Evolutionary conservation across 2,113 vertebrate species (phyloP), one percentile per base, ranked within the genome.

Genomic region (Puntigrus tetrazona): DNA sequence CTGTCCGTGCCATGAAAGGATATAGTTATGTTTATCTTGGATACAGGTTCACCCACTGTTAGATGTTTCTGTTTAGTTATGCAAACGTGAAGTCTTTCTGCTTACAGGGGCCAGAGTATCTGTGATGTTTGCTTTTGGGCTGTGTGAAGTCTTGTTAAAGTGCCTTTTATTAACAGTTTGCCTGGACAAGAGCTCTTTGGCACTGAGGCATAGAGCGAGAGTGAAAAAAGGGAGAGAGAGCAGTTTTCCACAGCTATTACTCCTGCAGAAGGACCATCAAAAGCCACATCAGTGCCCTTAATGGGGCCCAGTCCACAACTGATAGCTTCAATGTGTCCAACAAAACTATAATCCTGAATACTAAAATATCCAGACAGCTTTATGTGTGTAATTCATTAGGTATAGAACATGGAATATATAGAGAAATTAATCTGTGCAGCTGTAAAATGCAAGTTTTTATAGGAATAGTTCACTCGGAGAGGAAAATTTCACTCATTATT

Each of bases 111-210:
- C 73, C 74, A 47, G 78, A 87, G 78, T 78, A 79, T 81, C 75
- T 86, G 43, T 55, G 78, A 84, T 85, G 86, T 87, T 86, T 86
- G 81, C 83, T 81, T 86, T 82, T 86, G 77, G 82, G 82, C 59
- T 78, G 86, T 34, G 22, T 69, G 41, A 65, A 80, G 84, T 86
- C 86, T 86, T 88, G 74, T 86, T 84, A 79, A 88, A 87, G 83
- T 84, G 87, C 75, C 69, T 88, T 88, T 85, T 88, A 83, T 88
- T 85, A 84, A 83, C 87, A 88, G 82, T 86, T 88, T 79, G 85
- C 59, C 84, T 83, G 74, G 70, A 81, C 59, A 73, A 87, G 45
- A 74, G 81, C 78, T 86, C 65, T 38, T 38, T 81, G 83, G 80
- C 77, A 43, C 61, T 38, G 9, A 52, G 22, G 13, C 31, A 45